Conservation (phyloP, 2,797 vertebrate genomes). For the Lindbergichthys nudifrons region DNA sequence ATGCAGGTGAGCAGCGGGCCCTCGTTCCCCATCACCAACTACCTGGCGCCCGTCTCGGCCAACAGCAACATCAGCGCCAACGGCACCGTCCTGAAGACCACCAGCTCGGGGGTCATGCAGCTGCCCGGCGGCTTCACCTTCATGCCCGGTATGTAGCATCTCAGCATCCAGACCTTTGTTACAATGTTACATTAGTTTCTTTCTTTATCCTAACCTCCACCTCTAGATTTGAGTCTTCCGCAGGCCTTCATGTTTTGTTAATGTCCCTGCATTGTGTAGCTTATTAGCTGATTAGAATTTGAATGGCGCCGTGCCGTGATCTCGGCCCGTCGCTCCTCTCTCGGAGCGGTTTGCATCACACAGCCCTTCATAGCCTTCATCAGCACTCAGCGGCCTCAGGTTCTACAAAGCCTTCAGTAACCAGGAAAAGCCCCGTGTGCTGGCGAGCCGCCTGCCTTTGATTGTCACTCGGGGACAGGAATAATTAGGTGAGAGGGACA, state of each 20-base stretch:
- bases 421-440: slow-evolving; percentile 54
- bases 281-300: slow-evolving; percentile 72
- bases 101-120: slow-evolving; percentile 93
- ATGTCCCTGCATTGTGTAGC: slow-evolving; percentile 18
- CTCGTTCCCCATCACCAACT: slow-evolving; percentile 99
- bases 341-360: slow-evolving; percentile 43
- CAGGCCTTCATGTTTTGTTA: slow-evolving; percentile 52
- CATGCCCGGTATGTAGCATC: slow-evolving; percentile 91
- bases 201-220: slow-evolving; percentile 18
- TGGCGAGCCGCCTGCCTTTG: slow-evolving; percentile 67
- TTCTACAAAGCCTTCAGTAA: slow-evolving; percentile 66
- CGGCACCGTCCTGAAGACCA: slow-evolving; percentile 94
- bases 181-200: not conserved
- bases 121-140: slow-evolving; percentile 95
- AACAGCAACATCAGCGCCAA: slow-evolving; percentile 91
- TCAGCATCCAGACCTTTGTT: slow-evolving; percentile 7
- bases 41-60: slow-evolving; percentile 94
- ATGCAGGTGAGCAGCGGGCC: slow-evolving; percentile 98
- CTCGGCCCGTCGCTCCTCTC: slow-evolving; percentile 7
- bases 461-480: slow-evolving; percentile 73
- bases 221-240: slow-evolving; percentile 14
- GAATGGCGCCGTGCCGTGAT: slow-evolving; percentile 52
- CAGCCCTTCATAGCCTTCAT: slow-evolving; percentile 48
- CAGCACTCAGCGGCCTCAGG: slow-evolving; percentile 46
- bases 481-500: slow-evolving; percentile 79